Base-by-base conservation (phyloP, 2,888 invertebrate genomes). In the Xiphydria camelus region DNA sequence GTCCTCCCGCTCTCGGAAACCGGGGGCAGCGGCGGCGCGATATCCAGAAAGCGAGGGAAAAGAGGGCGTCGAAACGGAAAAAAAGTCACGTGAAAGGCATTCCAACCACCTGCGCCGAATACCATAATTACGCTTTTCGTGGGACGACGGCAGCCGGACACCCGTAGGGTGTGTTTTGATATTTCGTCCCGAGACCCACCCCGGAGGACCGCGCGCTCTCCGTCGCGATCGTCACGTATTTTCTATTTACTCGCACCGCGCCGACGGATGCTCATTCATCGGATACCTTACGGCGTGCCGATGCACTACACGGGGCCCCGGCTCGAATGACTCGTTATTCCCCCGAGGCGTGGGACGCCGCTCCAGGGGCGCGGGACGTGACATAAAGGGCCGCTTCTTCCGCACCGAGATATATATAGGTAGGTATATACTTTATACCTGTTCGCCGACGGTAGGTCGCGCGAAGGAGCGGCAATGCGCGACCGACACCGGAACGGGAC, bases 51-150 rank as follows among this genome's bases (percentile, higher is more conserved):
- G n/a, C 29, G 29, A 14, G 29, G 14, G 6, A 12, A 12, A 18
- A 2, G 34, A 19, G 34, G 18, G 34, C 15, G 34, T 6, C 23
- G 7, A 7, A n/a, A 23, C 6, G 18, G 19, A 34, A 19, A 19
- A 34, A 34, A n/a, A 34, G 15, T 18, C 18, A 29, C 12, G 55
- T 59, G 60, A 63, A 64, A 64, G 57, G 58, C 62, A 64, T 66
- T 61, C 55, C 58, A 52, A 55, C 61, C 61, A 65, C 65, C 60
- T 62, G 60, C 57, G 53, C 47, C 57, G 54, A 59, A 59, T 56
- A 54, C 58, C 56, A 48, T 54, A 64, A 66, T 65, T 66, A 62
- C 57, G 58, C 57, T 61, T 60, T 61, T 61, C 45, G 50, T 48
- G 47, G 53, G 42, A 33, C 3, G 18, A 4, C 14, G 29, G 15